Evolutionary conservation across 1,140 invertebrate genomes (phyloP).

Genomic region (Zaprionus kolodkinae): DNA sequence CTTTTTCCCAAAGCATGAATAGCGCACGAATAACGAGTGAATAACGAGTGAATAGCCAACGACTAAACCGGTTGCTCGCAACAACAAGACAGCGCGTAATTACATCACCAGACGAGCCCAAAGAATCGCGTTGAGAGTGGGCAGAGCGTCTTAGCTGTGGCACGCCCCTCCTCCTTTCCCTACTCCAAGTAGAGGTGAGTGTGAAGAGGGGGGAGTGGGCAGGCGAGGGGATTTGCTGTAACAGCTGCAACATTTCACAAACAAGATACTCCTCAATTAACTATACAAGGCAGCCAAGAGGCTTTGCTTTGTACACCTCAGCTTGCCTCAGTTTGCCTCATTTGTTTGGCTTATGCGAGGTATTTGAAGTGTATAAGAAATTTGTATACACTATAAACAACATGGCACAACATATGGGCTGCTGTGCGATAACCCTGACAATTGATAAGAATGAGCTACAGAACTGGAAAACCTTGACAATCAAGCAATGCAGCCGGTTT

Average conservation of each 20-base stretch:
- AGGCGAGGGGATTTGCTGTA: background rate
- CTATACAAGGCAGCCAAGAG: conserved; percentile 1
- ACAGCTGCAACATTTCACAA: conserved; percentile 58
- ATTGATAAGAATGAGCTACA: conserved; percentile 17
- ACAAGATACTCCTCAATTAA: conserved; percentile 9
- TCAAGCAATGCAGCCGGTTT: conserved; percentile 7
- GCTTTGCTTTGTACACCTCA: too few species aligned
- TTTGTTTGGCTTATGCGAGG: background rate
- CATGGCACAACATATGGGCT: conserved; percentile 15
- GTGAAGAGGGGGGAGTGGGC: background rate
- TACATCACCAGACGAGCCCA: conserved; percentile 63
- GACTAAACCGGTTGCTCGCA: conserved; percentile 68
- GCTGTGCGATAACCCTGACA: conserved; percentile 7
- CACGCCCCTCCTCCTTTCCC: conserved; percentile 10
- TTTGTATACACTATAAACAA: conserved; percentile 26
- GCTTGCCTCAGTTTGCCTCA: background rate
- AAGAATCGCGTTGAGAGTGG: conserved; percentile 19
- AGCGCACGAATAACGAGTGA: background rate
- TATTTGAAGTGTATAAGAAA: background rate
- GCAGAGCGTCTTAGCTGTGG: conserved; percentile 37
- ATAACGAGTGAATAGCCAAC: background rate
- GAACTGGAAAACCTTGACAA: conserved; percentile 24
- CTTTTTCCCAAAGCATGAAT: background rate
- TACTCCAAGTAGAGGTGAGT: too few species aligned
- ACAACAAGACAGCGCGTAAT: conserved; percentile 52